Percentiles rank a stretch among this genome's conserved stretches.
Conservation (phyloP, 2,797 vertebrate genomes). For the Sternarchorhynchus goeldii region DNA sequence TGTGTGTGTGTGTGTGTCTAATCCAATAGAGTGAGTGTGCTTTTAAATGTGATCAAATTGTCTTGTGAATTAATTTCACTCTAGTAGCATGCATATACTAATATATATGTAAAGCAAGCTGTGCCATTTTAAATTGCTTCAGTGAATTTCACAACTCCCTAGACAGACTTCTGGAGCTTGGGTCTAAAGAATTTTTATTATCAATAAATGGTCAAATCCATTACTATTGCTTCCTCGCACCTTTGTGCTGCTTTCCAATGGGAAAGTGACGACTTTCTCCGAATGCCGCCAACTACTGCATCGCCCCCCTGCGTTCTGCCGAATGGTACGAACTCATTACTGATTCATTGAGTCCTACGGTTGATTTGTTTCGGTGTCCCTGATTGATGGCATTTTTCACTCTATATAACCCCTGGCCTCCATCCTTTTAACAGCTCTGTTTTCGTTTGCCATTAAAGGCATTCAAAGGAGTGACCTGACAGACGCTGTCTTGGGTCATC, state of each 20-base stretch:
- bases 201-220: conserved; percentile 20
- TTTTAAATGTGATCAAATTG: conserved; percentile 33
- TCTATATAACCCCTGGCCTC: conserved; percentile 23
- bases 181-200: conserved; percentile 4
- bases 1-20: neutral
- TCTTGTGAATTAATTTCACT: conserved; percentile 22
- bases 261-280: neutral
- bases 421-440: conserved; percentile 16
- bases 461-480: conserved; percentile 40
- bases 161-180: neutral
- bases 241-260: conserved; percentile 6
- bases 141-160: conserved; percentile 9
- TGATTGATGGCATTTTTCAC: conserved; percentile 25
- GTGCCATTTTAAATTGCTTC: conserved; percentile 18
- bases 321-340: conserved; percentile 45
- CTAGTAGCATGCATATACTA: conserved; percentile 12
- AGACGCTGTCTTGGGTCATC: conserved; percentile 36
- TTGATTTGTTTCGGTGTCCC: conserved; percentile 2
- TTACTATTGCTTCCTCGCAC: conserved; percentile 13
- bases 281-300: conserved; percentile 21
- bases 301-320: conserved; percentile 7
- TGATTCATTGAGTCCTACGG: conserved; percentile 9
- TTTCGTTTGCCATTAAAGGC: conserved; percentile 7
- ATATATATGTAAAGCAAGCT: conserved; percentile 51
- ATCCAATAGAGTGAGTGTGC: conserved; percentile 22